Base-by-base conservation (phyloP, 2,113 vertebrate species). In the Ochotona princeps region DNA sequence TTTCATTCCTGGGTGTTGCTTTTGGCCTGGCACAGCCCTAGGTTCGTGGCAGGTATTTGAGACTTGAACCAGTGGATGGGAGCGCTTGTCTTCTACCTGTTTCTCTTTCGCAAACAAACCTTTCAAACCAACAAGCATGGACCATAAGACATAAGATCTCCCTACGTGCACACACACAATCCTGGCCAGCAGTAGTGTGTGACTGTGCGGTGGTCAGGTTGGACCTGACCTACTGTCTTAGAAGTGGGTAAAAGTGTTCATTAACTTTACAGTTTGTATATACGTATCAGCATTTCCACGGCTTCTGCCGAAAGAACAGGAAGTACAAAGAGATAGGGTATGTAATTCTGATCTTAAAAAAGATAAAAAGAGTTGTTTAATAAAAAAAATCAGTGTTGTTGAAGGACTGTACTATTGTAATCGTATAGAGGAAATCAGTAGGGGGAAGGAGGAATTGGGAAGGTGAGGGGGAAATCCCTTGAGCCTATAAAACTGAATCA, bases 271-370 rank as follows among this genome's bases (percentile, higher is more conserved):
- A 84, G 25, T 88, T 83, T 54, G 78, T 21, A 81, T 65, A 23
- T 38, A 54, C 30, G 65, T 44, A 32, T 63, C 78, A 30, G n/a
- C 28, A 54, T 83, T 91, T 88, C 73, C 25, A 75, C 32, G 30
- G n/a, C 23, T 7, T 61, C 69, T 8, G 20, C 84, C 15, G 72
- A 2, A 72, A 12, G 80, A 2, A 76, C 54, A 90, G 67, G 1
- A 67, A 92, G 79, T 47, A 61, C 61, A 96, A 67, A 83, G 35
- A 49, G 70, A 75, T 20, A 75, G 12, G 57, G 67, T 80, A 47
- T 69, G 10, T 28, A 65, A 25, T 61, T 73, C 26, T 17, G 26
- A 51, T 32, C 83, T 54, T 3, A 65, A 86, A 79, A 85, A 32
- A 7, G 44, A 82, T 49, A 72, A 74, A 72, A 74, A 57, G 60